Conservation (phyloP, 1,140 invertebrate genomes). For the Listronotus oregonensis region DNA sequence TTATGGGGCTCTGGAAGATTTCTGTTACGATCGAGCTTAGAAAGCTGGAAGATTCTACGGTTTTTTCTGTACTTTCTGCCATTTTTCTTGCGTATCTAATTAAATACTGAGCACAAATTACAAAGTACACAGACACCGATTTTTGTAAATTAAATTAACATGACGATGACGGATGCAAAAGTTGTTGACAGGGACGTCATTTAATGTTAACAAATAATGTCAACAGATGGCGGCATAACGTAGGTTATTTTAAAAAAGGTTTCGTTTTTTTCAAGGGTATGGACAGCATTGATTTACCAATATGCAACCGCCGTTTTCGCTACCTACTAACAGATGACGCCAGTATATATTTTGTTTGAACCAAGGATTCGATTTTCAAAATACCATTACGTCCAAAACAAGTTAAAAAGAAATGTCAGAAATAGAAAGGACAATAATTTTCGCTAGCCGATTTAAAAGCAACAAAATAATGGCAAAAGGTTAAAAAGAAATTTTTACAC, state of each 20-base stretch:
- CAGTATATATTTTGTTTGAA: no score
- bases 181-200: no score
- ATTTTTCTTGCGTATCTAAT: slow-evolving; percentile 19
- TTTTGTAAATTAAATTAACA: slow-evolving; percentile 18
- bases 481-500: background rate
- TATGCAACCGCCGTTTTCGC: no score
- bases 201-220: no score
- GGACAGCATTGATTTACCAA: no score
- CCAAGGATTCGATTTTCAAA: slow-evolving; percentile 1
- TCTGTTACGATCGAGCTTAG: slow-evolving; percentile 65
- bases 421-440: slow-evolving; percentile 1
- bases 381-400: background rate
- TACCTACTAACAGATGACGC: no score
- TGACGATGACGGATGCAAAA: background rate
- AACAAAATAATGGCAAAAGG: slow-evolving; percentile 7
- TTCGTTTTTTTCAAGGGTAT: no score
- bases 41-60: slow-evolving; percentile 50
- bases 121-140: background rate
- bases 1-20: slow-evolving; percentile 77
- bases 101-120: background rate
- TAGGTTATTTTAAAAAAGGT: no score
- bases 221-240: no score
- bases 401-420: background rate
- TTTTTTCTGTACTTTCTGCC: slow-evolving; percentile 37
- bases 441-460: background rate